Conservation (phyloP, 2,797 vertebrate genomes). For the Muscicapa comitata region DNA sequence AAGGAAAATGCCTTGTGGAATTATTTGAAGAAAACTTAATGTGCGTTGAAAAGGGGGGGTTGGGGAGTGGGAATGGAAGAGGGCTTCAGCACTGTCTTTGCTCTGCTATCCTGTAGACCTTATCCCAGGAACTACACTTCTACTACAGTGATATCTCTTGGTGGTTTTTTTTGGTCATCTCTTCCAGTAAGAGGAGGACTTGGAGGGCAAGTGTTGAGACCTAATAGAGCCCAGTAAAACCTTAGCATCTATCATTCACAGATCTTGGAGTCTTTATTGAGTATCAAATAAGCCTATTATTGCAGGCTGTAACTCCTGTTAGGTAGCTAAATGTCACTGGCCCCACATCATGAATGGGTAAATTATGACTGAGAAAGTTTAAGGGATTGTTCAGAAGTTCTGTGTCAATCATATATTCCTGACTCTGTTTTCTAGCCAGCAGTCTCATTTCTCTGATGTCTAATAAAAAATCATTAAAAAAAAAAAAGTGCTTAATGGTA, state of each 20-base stretch:
- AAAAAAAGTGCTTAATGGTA: background rate
- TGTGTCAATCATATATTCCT: background rate
- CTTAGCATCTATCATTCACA: background rate
- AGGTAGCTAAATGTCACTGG: background rate
- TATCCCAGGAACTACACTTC: background rate
- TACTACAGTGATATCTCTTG: background rate
- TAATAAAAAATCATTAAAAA: background rate
- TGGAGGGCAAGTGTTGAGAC: background rate
- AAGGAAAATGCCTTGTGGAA: conserved; percentile 26
- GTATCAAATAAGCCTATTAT: background rate
- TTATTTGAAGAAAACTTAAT: conserved; percentile 17
- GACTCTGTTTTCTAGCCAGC: background rate
- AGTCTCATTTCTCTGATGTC: background rate
- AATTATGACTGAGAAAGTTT: background rate
- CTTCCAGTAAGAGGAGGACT: background rate
- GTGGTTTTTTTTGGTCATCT: background rate
- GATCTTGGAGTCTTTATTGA: background rate
- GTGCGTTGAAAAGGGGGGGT: background rate
- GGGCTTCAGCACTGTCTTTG: background rate
- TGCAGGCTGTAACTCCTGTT: background rate
- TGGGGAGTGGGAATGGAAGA: background rate
- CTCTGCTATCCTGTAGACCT: background rate
- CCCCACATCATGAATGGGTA: background rate
- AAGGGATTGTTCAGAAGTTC: background rate
- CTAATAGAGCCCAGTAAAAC: background rate